These are phyloP conservation scores for Fregata magnificens DNA, from an alignment of 2,113 vertebrate genomes.

Conservation along the genomic window DNA sequence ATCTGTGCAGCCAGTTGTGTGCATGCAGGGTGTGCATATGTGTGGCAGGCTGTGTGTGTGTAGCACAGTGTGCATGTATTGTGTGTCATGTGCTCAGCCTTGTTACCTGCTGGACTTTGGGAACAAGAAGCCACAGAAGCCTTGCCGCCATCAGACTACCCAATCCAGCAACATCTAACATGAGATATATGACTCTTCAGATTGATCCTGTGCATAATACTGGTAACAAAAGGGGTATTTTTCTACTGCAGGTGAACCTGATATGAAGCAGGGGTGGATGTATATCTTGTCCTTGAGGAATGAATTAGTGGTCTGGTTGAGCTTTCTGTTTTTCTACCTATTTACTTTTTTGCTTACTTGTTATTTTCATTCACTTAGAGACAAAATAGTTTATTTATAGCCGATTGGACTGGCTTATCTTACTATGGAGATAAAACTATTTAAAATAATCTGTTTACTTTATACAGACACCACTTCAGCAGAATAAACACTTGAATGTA, in stretches of 20 bases:
- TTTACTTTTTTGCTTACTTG: neutral
- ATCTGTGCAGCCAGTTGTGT: neutral
- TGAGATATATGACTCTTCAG: neutral
- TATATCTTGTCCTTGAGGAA: neutral
- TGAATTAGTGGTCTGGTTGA: neutral
- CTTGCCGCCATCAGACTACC: neutral
- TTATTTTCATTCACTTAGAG: neutral
- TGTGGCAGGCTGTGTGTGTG: neutral
- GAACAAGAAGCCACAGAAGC: neutral
- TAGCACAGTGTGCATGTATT: neutral
- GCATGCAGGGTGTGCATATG: neutral
- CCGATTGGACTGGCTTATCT: neutral
- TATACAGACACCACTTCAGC: neutral
- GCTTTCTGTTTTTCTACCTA: neutral
- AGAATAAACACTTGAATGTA: neutral
- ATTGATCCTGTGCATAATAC: neutral
- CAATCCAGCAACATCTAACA: neutral
- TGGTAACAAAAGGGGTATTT: neutral
- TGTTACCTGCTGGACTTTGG: accelerated
- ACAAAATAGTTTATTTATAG: neutral
- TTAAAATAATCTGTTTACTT: neutral
- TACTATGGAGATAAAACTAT: neutral
- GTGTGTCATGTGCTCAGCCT: too few relatives aligned
- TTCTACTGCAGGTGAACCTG: neutral
- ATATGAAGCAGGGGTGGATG: neutral